Percentiles rank a stretch among this genome's conserved stretches.
Conservation (phyloP, 92 coral and sea anemone species). For the Palythoa grandis region DNA sequence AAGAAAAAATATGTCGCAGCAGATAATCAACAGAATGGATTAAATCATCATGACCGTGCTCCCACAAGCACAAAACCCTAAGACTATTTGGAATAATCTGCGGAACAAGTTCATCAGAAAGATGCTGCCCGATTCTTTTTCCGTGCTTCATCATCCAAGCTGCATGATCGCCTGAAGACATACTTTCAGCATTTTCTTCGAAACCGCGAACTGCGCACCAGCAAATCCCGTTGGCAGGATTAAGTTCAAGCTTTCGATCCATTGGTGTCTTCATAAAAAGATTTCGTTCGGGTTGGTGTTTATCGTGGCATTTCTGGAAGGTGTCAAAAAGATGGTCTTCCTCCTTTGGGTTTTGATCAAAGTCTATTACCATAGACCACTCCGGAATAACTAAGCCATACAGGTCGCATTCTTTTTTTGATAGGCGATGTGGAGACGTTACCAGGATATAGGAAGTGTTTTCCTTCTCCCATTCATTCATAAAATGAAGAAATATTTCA, state of each 20-base stretch:
- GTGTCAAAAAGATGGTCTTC: slow-evolving; percentile 60
- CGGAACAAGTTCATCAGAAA: slow-evolving; percentile 59
- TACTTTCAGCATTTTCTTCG: slow-evolving; percentile 64
- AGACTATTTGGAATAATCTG: slow-evolving; percentile 74
- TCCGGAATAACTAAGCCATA: slow-evolving; percentile 80
- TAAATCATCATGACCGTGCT: slow-evolving; percentile 64
- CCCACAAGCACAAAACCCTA: slow-evolving; percentile 66
- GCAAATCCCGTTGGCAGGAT: slow-evolving; percentile 75
- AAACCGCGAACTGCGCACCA: slow-evolving; percentile 88
- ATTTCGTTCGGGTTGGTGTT: slow-evolving; percentile 79
- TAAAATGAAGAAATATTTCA: slow-evolving; percentile 57
- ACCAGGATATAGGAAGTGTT: slow-evolving; percentile 62
- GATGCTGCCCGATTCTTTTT: slow-evolving; percentile 44
- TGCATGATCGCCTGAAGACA: slow-evolving; percentile 69
- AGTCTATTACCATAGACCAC: slow-evolving; percentile 79
- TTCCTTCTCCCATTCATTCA: slow-evolving; percentile 61
- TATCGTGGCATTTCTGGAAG: slow-evolving; percentile 64
- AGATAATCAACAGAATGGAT: slow-evolving; percentile 62
- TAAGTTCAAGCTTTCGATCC: slow-evolving; percentile 65
- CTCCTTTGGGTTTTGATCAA: slow-evolving; percentile 69
- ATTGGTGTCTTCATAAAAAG: slow-evolving; percentile 66
- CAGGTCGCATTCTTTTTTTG: slow-evolving; percentile 56
- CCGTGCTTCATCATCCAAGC: slow-evolving; percentile 76
- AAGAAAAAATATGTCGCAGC: slow-evolving; percentile 58
- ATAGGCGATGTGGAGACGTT: slow-evolving; percentile 65